Conservation (phyloP, 1,140 invertebrate species). For the Aphaenogaster floridana region DNA sequence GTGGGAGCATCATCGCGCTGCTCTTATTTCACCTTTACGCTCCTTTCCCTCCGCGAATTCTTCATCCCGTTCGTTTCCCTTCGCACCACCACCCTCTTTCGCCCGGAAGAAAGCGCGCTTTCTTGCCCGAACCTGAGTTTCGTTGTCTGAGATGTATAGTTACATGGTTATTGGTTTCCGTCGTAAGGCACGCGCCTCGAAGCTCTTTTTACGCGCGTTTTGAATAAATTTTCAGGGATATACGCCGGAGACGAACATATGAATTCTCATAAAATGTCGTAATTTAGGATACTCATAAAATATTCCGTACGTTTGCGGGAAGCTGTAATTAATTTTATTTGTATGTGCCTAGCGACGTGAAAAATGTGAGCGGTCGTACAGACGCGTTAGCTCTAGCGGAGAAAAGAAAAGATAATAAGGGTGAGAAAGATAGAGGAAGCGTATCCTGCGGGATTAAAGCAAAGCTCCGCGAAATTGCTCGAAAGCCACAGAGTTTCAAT, state of each 20-base stretch:
- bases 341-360: slow-evolving; percentile 16
- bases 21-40: slow-evolving; percentile 48
- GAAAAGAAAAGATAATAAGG: slow-evolving; percentile 58
- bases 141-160: slow-evolving; percentile 41
- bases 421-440: slow-evolving; percentile 57
- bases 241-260: slow-evolving; percentile 1
- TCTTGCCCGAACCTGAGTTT: background rate
- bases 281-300: background rate
- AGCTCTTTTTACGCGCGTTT: slow-evolving; percentile 3
- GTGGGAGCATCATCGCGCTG: slow-evolving; percentile 15
- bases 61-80: slow-evolving; percentile 14
- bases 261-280: background rate
- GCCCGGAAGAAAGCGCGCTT: slow-evolving; percentile 28
- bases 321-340: slow-evolving; percentile 44
- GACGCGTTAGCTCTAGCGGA: background rate
- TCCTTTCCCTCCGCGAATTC: slow-evolving; percentile 40
- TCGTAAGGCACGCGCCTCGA: background rate
- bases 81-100: background rate
- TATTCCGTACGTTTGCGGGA: background rate
- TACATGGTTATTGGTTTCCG: slow-evolving; percentile 49
- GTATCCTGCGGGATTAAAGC: slow-evolving; percentile 80
- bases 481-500: slow-evolving; percentile 83
- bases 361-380: slow-evolving; percentile 30
- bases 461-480: slow-evolving; percentile 82
- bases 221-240: slow-evolving; percentile 29